A percentile compares a stretch with the other conserved stretches of the same genome.
Conservation (phyloP, 2,113 vertebrate genomes). For the Chionomys nivalis region DNA sequence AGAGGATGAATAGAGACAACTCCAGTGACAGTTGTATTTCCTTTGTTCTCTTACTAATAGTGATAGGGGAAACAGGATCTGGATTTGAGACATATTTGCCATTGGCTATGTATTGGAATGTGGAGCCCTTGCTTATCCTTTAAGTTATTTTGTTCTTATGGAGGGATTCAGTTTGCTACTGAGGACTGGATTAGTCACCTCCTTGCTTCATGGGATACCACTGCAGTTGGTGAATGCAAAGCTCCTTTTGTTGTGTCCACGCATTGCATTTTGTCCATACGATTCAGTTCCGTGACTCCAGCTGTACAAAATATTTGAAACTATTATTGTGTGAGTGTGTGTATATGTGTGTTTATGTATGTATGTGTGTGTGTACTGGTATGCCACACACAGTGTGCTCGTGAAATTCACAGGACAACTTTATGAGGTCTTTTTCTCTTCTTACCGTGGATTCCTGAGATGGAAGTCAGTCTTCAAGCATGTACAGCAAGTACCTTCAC, state of each 20-base stretch:
- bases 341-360: not conserved
- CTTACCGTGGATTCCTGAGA: not conserved
- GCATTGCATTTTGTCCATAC: not conserved
- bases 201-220: not conserved
- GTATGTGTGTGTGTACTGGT: not conserved
- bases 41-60: not conserved
- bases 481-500: not conserved
- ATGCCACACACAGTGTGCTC: not conserved
- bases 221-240: fast-evolving
- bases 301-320: not conserved
- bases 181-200: not conserved
- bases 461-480: not conserved
- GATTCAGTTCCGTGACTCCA: not conserved
- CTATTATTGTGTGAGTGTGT: not conserved
- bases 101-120: not conserved
- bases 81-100: not conserved
- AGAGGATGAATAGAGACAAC: not conserved
- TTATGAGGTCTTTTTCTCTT: not conserved
- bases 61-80: not conserved
- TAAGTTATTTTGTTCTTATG: not conserved
- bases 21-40: not conserved
- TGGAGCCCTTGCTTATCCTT: not conserved
- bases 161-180: not conserved
- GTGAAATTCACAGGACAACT: not conserved
- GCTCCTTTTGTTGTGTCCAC: not conserved